A percentile compares a stretch with the other conserved stretches of the same genome.
These are phyloP conservation scores for Pteropus alecto DNA, from an alignment of 2,113 vertebrate species.

Conservation along the genomic window DNA sequence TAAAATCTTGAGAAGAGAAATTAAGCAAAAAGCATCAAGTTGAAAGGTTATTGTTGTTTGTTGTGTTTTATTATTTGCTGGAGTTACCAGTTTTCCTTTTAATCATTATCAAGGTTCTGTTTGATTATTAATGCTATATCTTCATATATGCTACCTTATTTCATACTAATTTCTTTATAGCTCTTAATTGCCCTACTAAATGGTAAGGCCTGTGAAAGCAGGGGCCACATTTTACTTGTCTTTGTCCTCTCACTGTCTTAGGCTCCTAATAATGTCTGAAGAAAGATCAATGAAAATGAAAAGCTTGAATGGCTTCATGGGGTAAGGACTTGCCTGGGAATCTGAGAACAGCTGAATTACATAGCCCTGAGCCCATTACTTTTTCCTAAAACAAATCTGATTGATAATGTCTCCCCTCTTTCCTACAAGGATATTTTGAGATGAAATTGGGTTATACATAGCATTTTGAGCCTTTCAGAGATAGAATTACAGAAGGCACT, in stretches of 20 bases:
- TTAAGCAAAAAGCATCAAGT: not conserved
- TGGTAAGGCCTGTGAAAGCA: not conserved
- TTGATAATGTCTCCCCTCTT: not conserved
- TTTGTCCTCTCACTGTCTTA: not conserved
- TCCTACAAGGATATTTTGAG: slow-evolving; percentile 39
- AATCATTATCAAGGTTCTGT: not conserved
- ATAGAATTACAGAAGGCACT: slow-evolving; percentile 10
- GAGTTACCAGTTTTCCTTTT: not conserved
- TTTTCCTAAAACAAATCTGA: slow-evolving; percentile 27
- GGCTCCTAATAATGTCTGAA: not conserved
- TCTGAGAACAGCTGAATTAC: not conserved
- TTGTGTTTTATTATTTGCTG: not conserved
- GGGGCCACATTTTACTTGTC: not conserved
- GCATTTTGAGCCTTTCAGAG: slow-evolving; percentile 44
- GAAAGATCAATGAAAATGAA: not conserved
- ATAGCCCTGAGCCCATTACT: not conserved
- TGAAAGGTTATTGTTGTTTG: not conserved
- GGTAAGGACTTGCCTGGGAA: not conserved
- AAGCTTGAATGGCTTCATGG: not conserved
- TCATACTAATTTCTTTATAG: not conserved
- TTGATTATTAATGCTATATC: not conserved
- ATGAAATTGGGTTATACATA: slow-evolving; percentile 22
- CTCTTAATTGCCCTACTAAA: not conserved
- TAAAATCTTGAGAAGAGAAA: not conserved
- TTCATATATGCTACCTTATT: not conserved